phyloP scores from a whole-genome alignment of 2,888 invertebrate genomes.

The Trilocha varians region DNA sequence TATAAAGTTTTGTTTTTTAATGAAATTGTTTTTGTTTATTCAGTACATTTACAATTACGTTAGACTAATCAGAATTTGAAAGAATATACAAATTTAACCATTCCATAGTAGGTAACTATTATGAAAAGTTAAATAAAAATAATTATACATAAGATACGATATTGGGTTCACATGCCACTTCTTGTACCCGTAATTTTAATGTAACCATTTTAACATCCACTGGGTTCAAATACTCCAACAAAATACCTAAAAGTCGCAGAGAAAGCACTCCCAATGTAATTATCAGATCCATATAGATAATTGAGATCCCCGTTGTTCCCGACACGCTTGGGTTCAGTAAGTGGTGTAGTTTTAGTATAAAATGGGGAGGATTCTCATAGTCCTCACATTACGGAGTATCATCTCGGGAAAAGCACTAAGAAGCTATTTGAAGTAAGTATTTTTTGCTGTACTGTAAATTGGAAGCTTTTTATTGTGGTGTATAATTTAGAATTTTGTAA shows the following conservation, averaged over 20 bases:
- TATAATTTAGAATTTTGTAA: too few relatives aligned
- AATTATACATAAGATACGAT: too few relatives aligned
- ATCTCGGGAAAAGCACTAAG: constrained; percentile 19
- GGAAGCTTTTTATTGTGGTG: too few relatives aligned
- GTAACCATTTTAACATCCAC: not conserved
- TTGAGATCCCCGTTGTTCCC: constrained; percentile 33
- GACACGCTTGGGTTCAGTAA: constrained; percentile 38
- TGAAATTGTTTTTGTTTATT: too few relatives aligned
- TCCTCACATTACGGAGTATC: constrained; percentile 30
- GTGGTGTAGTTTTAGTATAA: constrained; percentile 37
- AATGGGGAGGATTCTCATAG: constrained; percentile 19
- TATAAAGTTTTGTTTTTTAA: not conserved
- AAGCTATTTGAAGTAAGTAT: constrained; percentile 19
- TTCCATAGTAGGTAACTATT: too few relatives aligned
- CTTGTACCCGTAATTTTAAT: too few relatives aligned
- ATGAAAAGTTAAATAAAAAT: too few relatives aligned
- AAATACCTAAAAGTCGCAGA: constrained; percentile 1
- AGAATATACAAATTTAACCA: too few relatives aligned
- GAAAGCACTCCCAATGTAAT: constrained; percentile 23
- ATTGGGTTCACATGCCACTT: too few relatives aligned
- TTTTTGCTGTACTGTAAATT: constrained; percentile 15
- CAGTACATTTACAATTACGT: too few relatives aligned
- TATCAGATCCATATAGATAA: constrained; percentile 33
- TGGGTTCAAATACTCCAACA: not conserved
- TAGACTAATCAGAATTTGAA: too few relatives aligned